Conservation (phyloP, 2,888 invertebrate species). For the Drosophila yooni region DNA sequence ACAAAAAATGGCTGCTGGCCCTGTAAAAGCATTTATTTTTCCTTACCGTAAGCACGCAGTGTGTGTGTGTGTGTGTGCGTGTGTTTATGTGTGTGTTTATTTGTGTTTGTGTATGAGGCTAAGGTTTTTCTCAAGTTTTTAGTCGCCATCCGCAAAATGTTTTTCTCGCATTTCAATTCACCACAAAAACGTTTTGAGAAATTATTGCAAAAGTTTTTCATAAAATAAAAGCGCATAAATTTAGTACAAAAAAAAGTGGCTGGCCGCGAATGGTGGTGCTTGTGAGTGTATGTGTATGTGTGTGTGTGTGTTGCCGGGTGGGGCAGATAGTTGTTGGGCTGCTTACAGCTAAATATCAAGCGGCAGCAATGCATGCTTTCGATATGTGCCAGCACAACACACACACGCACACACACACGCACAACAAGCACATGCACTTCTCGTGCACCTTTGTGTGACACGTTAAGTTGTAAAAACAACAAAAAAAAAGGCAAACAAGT, state of each 20-base stretch:
- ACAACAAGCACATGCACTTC: slow-evolving; percentile 27
- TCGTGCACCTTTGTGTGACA: slow-evolving; percentile 75
- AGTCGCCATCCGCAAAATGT: slow-evolving; percentile 84
- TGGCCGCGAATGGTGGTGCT: slow-evolving; percentile 7
- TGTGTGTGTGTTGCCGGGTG: slow-evolving; percentile 7
- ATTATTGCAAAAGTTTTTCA: slow-evolving; percentile 84
- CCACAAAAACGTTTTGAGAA: slow-evolving; percentile 84
- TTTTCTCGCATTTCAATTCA: slow-evolving; percentile 84
- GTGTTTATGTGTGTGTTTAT: slow-evolving; percentile 13
- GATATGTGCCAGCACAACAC: slow-evolving; percentile 56
- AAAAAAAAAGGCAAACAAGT: slow-evolving; percentile 27
- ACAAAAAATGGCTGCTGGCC: slow-evolving; percentile 33
- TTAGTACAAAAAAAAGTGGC: slow-evolving; percentile 65
- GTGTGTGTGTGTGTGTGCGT: slow-evolving; percentile 15
- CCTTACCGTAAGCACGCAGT: slow-evolving; percentile 10
- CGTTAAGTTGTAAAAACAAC: slow-evolving; percentile 68
- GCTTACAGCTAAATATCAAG: slow-evolving; percentile 70
- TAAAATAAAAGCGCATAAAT: slow-evolving; percentile 83
- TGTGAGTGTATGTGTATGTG: not conserved
- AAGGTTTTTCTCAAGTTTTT: slow-evolving; percentile 81
- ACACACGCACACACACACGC: slow-evolving; percentile 15
- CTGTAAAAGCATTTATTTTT: slow-evolving; percentile 64
- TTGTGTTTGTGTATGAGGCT: slow-evolving; percentile 33
- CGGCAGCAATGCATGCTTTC: slow-evolving; percentile 62
- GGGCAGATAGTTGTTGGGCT: slow-evolving; percentile 46